A percentile compares a stretch with the other conserved stretches of the same genome.
Evolutionary conservation across 2,113 vertebrate species (phyloP).

Genomic region (Haemorhous mexicanus): DNA sequence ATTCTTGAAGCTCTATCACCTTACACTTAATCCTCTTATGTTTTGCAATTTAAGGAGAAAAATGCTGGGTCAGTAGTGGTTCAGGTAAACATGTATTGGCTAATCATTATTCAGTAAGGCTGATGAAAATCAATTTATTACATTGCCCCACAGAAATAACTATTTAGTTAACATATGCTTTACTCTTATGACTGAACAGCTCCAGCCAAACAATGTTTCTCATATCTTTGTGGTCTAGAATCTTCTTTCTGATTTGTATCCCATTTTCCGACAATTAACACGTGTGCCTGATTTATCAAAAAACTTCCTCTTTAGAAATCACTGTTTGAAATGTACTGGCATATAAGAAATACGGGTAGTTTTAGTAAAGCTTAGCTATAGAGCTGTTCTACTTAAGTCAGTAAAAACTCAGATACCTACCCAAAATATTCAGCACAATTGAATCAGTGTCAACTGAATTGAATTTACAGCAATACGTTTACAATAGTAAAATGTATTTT

Average conservation of each 20-base stretch:
- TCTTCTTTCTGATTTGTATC: neutral
- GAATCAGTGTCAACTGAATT: neutral
- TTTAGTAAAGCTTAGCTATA: neutral
- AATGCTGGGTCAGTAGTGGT: neutral
- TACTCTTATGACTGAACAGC: neutral
- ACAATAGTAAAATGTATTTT: neutral
- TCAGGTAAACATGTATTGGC: neutral
- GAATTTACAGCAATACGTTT: neutral
- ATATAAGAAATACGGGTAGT: neutral
- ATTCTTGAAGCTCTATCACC: neutral
- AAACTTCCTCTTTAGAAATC: neutral
- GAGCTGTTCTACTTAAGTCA: neutral
- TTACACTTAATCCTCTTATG: neutral
- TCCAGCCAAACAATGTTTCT: neutral
- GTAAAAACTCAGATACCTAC: neutral
- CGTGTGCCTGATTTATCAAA: neutral
- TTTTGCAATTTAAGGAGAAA: neutral
- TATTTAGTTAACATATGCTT: rapidly evolving
- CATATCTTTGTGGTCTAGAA: neutral
- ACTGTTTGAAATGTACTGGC: neutral
- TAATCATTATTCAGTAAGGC: neutral
- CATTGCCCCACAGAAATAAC: neutral
- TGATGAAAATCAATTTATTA: neutral
- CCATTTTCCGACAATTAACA: neutral
- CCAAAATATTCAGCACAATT: neutral